These are phyloP conservation scores for Bucorvus abyssinicus DNA, from an alignment of 2,797 vertebrate genomes.

Conservation along the genomic window DNA sequence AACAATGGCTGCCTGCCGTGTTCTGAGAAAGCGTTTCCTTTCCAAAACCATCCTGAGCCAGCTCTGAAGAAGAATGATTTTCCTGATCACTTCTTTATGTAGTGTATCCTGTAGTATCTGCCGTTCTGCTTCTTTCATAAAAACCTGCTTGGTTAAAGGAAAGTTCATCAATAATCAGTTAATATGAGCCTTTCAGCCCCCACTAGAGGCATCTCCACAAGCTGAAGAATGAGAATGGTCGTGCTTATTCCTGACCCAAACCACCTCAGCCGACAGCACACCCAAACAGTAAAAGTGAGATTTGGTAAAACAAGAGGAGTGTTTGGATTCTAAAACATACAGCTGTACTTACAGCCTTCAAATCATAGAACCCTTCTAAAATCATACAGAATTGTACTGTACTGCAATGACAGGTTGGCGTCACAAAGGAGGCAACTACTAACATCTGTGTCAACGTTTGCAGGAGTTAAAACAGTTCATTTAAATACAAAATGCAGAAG, in stretches of 20 bases:
- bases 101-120: slow-evolving; percentile 90
- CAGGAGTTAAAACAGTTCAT: neutral
- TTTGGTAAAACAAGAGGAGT: neutral
- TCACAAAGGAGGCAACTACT: neutral
- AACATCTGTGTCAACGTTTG: neutral
- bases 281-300: neutral
- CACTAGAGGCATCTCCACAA: neutral
- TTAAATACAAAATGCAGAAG: neutral
- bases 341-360: neutral
- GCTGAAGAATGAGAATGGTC: neutral
- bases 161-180: neutral
- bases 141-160: slow-evolving; percentile 79
- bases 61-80: slow-evolving; percentile 92
- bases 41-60: slow-evolving; percentile 88
- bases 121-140: slow-evolving; percentile 91
- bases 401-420: neutral
- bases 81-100: slow-evolving; percentile 91
- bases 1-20: slow-evolving; percentile 78
- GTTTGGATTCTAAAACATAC: neutral
- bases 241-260: neutral
- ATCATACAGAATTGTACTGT: neutral
- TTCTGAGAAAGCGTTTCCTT: slow-evolving; percentile 84
- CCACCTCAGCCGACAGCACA: neutral
- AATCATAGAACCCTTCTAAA: neutral
- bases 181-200: neutral